A percentile compares a stretch with the other conserved stretches of the same genome.
Evolutionary conservation across 1,140 invertebrate species (phyloP).

Genomic region (Polypedilum vanderplanki): DNA sequence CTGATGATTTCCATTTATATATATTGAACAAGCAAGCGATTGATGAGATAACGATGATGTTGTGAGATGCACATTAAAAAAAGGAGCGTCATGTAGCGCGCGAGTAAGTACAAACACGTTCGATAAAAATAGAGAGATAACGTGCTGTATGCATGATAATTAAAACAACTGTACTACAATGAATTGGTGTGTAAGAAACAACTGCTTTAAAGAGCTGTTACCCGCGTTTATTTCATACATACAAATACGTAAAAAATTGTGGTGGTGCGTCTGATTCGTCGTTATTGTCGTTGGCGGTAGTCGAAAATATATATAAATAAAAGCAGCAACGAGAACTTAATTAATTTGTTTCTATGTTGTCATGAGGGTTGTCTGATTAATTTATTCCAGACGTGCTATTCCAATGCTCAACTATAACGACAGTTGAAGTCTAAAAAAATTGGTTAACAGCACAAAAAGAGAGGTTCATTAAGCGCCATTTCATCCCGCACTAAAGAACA

Average conservation of each 20-base stretch:
- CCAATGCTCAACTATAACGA: not conserved
- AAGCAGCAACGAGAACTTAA: not conserved
- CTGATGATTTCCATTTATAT: not conserved
- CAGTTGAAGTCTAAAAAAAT: not conserved
- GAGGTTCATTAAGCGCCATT: slow-evolving; percentile 11
- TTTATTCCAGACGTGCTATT: slow-evolving; percentile 19
- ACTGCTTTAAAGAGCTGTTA: not conserved
- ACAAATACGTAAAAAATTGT: not conserved
- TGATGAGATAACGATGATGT: slow-evolving; percentile 22
- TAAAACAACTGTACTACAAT: not conserved
- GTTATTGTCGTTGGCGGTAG: not conserved
- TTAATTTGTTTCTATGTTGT: slow-evolving; percentile 28
- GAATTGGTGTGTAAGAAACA: not conserved
- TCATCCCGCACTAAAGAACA: not conserved
- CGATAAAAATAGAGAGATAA: not conserved
- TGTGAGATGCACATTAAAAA: not conserved
- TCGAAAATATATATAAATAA: not conserved
- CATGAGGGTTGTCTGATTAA: slow-evolving; percentile 28
- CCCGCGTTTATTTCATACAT: not conserved
- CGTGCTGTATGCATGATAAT: not conserved
- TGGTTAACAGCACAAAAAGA: not conserved
- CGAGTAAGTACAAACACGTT: slow-evolving; percentile 9
- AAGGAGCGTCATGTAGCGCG: slow-evolving; percentile 2
- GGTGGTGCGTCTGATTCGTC: not conserved
- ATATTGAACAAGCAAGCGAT: slow-evolving; percentile 5